Base-by-base conservation (phyloP, 2,797 vertebrate species). In the Loris lydekkerianus region DNA sequence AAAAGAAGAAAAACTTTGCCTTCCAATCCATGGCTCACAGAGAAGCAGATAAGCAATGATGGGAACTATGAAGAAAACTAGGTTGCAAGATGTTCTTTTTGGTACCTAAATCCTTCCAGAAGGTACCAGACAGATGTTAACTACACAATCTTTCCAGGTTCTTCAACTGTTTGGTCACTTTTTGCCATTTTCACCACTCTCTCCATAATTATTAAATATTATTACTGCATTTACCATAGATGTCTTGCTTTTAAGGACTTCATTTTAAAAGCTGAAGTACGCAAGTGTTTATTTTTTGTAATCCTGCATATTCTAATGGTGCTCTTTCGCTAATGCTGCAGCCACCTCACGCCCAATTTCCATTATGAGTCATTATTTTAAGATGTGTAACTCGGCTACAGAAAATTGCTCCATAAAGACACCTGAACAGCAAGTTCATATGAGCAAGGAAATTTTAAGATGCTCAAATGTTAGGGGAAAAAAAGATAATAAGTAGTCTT, bases 331-430 rank as follows among this genome's bases (percentile, higher is more conserved):
- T 94, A 95, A 95, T 89, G 90, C 92, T 95, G 29, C 34, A 89
- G 78, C 63, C 76, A 89, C 88, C 76, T 93, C 86, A 70, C 0
- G 63, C 63, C 86, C 81, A 60, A 43, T 86, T 96, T 97, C 94
- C 95, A 98, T 96, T 96, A 96, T 58, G 63, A 97, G 91, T 94
- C 93, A 97, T 97, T 97, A 97, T 96, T 96, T 93, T 95, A 96
- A 97, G 91, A 97, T 76, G 94, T 92, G 69, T 94, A 97, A 92
- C 77, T 96, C 96, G 96, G 91, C 86, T 95, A 78, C 65, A 97
- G 97, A 96, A 98, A 97, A 96, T 96, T 96, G 89, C 95, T 96
- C 86, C 93, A 43, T 95, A 93, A 97, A 94, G 96, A 94, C 73
- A 93, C 61, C 94, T 92, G 91, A 96, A 97, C 84, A 96, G 95